These are phyloP conservation scores for Invenusta paracnida DNA, from an alignment of 2,888 invertebrate genomes.

Conservation along the genomic window DNA sequence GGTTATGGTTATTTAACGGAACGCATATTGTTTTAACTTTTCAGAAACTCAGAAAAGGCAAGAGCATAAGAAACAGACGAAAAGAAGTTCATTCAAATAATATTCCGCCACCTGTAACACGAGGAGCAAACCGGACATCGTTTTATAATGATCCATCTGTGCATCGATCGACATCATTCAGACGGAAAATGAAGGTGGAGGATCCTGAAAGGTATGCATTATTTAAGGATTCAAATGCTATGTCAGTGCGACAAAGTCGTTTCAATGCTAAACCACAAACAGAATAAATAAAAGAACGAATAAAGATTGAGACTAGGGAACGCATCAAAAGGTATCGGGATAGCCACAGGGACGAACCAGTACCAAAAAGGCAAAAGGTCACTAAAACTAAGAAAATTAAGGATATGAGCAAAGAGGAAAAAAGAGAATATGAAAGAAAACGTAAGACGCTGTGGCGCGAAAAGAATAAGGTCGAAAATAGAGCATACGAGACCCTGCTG, in stretches of 20 bases:
- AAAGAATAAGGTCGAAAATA: not conserved
- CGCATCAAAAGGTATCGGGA: not conserved
- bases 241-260: not conserved
- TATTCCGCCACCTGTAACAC: not conserved
- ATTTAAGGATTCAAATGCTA: not conserved
- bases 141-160: not conserved
- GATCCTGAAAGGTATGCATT: not conserved
- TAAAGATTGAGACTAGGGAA: not conserved
- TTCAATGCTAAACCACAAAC: not conserved
- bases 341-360: not conserved
- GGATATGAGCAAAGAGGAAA: not conserved
- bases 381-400: not conserved
- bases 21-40: not conserved
- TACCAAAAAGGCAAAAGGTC: not conserved
- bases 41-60: not conserved
- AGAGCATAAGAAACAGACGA: not conserved
- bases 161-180: not conserved
- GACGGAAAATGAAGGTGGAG: not conserved
- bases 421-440: not conserved
- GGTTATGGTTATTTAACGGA: not conserved
- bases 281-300: not conserved
- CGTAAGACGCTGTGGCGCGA: not conserved
- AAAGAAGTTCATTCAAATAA: not conserved
- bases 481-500: not conserved
- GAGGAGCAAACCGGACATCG: not conserved